A percentile compares a stretch with the other conserved stretches of the same genome.
phyloP scores from a whole-genome alignment of 2,888 invertebrate genomes.

The Caenorhabditis japonica region DNA sequence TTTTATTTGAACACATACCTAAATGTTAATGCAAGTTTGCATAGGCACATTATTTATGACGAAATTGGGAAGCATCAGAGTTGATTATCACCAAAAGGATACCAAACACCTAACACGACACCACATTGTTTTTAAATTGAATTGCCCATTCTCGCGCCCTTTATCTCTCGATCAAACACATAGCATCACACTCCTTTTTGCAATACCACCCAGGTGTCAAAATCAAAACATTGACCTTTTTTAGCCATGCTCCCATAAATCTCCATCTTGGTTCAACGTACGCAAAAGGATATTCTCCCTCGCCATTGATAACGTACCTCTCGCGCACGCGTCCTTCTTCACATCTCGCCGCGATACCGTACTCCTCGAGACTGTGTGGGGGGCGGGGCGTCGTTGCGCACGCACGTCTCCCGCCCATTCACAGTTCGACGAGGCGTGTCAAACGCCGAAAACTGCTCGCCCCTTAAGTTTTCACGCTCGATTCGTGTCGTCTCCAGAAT shows the following conservation, averaged over 20 bases:
- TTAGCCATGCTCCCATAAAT: constrained; percentile 10
- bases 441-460: constrained; percentile 11
- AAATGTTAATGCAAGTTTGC: too few species aligned
- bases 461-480: constrained; percentile 37
- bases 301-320: constrained; percentile 22
- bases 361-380: constrained; percentile 28
- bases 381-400: constrained; percentile 22
- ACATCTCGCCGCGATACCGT: constrained; percentile 12
- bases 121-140: too few species aligned
- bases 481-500: too few species aligned
- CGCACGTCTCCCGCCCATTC: constrained; percentile 38
- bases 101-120: too few species aligned
- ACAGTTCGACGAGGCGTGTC: constrained; percentile 39
- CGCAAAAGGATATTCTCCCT: neutral
- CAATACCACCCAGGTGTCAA: neutral
- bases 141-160: too few species aligned
- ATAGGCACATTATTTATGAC: too few species aligned
- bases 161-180: too few species aligned
- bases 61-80: too few species aligned
- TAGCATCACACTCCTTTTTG: neutral
- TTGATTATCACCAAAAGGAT: too few species aligned
- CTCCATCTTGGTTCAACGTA: constrained; percentile 3
- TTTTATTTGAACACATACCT: too few species aligned
- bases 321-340: neutral
- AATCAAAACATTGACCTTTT: constrained; percentile 13